A percentile compares a stretch with the other conserved stretches of the same genome.
phyloP scores from a whole-genome alignment of 64 coral and sea anemone species.

The Exaiptasia diaphana region DNA sequence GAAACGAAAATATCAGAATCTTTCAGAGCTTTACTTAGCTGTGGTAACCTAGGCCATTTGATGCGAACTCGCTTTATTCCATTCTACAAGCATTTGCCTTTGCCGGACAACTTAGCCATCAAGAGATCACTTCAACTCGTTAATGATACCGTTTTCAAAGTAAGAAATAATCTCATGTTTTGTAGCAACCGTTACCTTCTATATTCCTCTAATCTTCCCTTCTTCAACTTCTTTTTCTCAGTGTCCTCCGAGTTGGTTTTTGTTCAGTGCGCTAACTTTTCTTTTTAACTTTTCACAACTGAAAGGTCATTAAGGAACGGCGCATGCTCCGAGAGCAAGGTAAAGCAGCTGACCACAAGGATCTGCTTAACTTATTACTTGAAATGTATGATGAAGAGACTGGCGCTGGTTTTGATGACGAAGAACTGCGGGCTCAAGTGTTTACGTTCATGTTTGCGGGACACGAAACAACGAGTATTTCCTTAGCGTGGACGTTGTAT shows the following conservation, averaged over 20 bases:
- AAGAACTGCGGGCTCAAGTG: slow-evolving; percentile 66
- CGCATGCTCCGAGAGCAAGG: slow-evolving; percentile 23
- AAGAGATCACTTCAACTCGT: not conserved
- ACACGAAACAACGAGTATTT: not conserved
- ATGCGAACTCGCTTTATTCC: not conserved
- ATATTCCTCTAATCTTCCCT: no score
- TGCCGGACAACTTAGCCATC: not conserved
- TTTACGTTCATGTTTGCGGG: slow-evolving; percentile 67
- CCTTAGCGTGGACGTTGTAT: slow-evolving; percentile 14
- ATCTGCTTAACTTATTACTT: slow-evolving; percentile 60
- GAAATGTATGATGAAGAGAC: slow-evolving; percentile 79
- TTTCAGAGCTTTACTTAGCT: not conserved
- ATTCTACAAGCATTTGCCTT: slow-evolving; percentile 44
- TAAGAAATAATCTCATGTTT: no score
- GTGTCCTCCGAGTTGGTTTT: no score
- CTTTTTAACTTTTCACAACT: not conserved
- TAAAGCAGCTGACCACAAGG: slow-evolving; percentile 26
- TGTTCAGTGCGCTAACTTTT: no score
- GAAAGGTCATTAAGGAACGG: slow-evolving; percentile 60
- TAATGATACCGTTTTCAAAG: slow-evolving; percentile 11
- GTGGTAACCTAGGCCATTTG: not conserved
- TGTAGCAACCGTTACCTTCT: no score
- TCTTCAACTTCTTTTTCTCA: no score
- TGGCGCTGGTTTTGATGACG: slow-evolving; percentile 54
- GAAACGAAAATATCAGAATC: slow-evolving; percentile 9